A percentile compares a stretch with the other conserved stretches of the same genome.
Evolutionary conservation across 2,797 vertebrate species (phyloP).

Genomic region (Holocentrus rufus): DNA sequence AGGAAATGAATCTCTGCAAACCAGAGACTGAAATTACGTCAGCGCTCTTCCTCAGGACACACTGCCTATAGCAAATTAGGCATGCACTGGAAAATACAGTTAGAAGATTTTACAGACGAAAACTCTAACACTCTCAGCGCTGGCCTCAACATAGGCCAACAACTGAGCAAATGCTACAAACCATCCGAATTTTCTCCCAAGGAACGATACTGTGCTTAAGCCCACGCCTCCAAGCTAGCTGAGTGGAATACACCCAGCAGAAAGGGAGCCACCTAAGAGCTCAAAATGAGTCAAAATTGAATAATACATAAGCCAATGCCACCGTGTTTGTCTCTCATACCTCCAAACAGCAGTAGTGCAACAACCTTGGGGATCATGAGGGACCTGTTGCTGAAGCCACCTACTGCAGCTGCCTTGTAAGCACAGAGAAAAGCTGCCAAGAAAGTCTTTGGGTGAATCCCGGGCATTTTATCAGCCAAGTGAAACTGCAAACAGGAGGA

Average conservation of each 20-base stretch:
- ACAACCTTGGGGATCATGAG: conserved; percentile 42
- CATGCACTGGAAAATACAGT: not conserved
- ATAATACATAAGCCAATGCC: conserved; percentile 34
- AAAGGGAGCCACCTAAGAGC: conserved; percentile 25
- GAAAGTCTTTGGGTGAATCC: conserved; percentile 16
- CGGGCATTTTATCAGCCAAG: not conserved
- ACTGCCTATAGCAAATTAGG: conserved; percentile 7
- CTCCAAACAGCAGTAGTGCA: conserved; percentile 31
- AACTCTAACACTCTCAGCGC: conserved; percentile 10
- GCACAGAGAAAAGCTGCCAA: conserved; percentile 25
- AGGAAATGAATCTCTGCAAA: conserved; percentile 2
- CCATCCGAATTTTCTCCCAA: not conserved
- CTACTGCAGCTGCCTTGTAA: conserved; percentile 15
- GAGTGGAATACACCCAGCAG: conserved; percentile 15
- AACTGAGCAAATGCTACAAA: conserved; percentile 5
- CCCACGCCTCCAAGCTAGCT: conserved; percentile 3
- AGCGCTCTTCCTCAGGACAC: conserved; percentile 8
- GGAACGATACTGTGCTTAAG: not conserved
- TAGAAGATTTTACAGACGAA: conserved; percentile 1
- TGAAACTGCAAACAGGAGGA: conserved; percentile 5
- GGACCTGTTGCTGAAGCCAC: conserved; percentile 26
- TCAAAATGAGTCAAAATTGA: conserved; percentile 44
- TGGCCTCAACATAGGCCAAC: conserved; percentile 3
- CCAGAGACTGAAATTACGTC: not conserved
- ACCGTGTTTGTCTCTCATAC: conserved; percentile 42